Conservation (phyloP, 1,140 invertebrate species). For the Panagrolaimus sp. region DNA sequence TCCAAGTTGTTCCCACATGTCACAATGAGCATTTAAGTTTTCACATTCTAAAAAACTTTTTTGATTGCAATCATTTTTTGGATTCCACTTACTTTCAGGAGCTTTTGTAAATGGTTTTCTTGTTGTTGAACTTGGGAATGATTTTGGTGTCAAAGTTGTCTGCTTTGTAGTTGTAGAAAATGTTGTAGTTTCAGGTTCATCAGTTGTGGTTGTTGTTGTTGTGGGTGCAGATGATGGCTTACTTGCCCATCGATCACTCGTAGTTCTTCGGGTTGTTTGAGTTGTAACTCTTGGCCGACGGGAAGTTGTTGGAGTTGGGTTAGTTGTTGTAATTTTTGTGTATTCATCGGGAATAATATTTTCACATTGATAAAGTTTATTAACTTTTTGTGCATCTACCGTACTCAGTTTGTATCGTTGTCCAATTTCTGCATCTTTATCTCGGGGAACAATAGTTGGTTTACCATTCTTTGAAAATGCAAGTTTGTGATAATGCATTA, state of each 20-base stretch:
- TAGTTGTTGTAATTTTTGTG: slow-evolving; percentile 15
- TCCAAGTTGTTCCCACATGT: slow-evolving; percentile 58
- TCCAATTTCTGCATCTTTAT: slow-evolving; percentile 54
- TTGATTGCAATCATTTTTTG: background rate
- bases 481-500: slow-evolving; percentile 59
- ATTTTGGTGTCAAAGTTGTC: slow-evolving; percentile 19
- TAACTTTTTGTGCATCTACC: slow-evolving; percentile 54
- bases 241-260: slow-evolving; percentile 31
- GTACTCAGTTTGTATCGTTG: slow-evolving; percentile 58
- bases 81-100: slow-evolving; percentile 8
- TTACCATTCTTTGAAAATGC: slow-evolving; percentile 56
- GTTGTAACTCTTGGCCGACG: slow-evolving; percentile 34
- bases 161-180: slow-evolving; percentile 14
- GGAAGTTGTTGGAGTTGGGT: slow-evolving; percentile 22
- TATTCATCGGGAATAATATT: slow-evolving; percentile 8
- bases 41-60: slow-evolving; percentile 45
- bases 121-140: slow-evolving; percentile 24
- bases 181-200: slow-evolving; percentile 28
- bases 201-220: slow-evolving; percentile 22
- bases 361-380: slow-evolving; percentile 48
- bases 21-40: slow-evolving; percentile 58
- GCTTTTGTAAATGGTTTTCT: background rate
- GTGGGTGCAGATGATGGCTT: background rate
- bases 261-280: slow-evolving; percentile 21
- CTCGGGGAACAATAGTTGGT: slow-evolving; percentile 54